Conservation (phyloP, 1,140 invertebrate species). For the Aphidius ervi region DNA sequence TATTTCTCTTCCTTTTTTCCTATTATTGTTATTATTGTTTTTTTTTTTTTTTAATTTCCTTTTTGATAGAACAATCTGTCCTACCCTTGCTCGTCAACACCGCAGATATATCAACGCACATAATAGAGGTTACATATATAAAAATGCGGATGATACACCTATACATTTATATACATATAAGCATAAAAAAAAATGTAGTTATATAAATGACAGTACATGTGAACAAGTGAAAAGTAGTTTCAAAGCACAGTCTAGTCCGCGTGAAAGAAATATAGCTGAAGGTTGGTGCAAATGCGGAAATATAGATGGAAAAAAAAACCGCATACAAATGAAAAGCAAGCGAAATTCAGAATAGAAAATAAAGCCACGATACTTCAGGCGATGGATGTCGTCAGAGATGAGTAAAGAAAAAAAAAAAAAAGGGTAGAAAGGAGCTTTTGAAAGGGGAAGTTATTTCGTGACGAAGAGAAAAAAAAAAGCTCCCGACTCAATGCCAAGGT, state of each 20-base stretch:
- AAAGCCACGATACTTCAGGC: constrained; percentile 18
- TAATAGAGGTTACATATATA: constrained; percentile 20
- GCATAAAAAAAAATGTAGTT: neutral
- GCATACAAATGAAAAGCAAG: constrained; percentile 18
- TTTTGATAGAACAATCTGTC: neutral
- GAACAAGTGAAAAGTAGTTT: constrained; percentile 33
- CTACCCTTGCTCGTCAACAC: constrained; percentile 6
- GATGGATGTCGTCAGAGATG: neutral
- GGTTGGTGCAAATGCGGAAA: constrained; percentile 17
- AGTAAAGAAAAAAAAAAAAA: too few relatives aligned
- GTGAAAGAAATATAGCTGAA: constrained; percentile 10
- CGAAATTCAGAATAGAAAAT: constrained; percentile 22
- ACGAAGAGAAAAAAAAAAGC: neutral
- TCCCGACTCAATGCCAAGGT: constrained; percentile 30
- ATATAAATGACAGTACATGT: constrained; percentile 8
- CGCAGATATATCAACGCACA: constrained; percentile 19
- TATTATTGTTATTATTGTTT: neutral
- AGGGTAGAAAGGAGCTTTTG: too few relatives aligned
- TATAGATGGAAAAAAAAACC: constrained; percentile 20
- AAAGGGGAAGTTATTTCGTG: too few relatives aligned
- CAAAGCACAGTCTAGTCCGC: constrained; percentile 27
- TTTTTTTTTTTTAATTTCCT: neutral
- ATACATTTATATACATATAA: too few relatives aligned
- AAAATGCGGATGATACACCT: constrained; percentile 12
- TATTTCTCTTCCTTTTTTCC: too few relatives aligned